Conservation (phyloP, 2,797 vertebrate species). For the Muraenolepis orangiensis region DNA sequence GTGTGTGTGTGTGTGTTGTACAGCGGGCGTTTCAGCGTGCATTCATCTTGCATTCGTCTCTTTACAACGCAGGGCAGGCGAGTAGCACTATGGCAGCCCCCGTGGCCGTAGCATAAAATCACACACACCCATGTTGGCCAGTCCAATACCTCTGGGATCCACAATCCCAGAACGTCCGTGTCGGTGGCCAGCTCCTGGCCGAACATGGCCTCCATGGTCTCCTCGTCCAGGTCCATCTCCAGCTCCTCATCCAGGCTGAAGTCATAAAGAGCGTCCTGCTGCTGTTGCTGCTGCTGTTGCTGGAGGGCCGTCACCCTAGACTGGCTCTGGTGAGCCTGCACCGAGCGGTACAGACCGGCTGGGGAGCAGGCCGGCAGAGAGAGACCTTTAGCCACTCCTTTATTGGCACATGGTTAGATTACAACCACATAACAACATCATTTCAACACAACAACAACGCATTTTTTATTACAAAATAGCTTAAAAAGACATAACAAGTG, state of each 20-base stretch:
- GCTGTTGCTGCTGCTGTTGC: conserved; percentile 79
- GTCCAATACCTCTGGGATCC: conserved; percentile 99
- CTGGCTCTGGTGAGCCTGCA: conserved; percentile 94
- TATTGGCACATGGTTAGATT: not conserved
- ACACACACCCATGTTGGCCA: conserved; percentile 99
- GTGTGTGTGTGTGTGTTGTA: not conserved
- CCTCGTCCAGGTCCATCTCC: conserved; percentile 97
- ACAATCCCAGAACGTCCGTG: conserved; percentile 99
- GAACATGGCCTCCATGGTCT: conserved; percentile 99
- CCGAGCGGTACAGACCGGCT: conserved; percentile 96
- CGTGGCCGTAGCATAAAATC: conserved; percentile 70
- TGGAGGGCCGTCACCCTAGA: conserved; percentile 84
- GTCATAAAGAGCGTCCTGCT: conserved; percentile 87
- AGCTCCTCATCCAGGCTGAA: conserved; percentile 97
- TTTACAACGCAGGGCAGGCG: conserved; percentile 19
- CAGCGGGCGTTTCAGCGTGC: not conserved
- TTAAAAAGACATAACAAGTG: not conserved
- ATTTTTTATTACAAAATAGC: not conserved
- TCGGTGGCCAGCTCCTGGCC: conserved; percentile 93
- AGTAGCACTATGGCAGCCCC: conserved; percentile 68
- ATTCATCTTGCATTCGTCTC: not conserved
- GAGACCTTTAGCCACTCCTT: not conserved
- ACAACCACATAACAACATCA: too few species aligned
- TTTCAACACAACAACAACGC: too few species aligned
- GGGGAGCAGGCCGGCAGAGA: not conserved